These are phyloP conservation scores for Myioborus melanocephalus DNA, from an alignment of 2,797 vertebrate species.

Conservation along the genomic window DNA sequence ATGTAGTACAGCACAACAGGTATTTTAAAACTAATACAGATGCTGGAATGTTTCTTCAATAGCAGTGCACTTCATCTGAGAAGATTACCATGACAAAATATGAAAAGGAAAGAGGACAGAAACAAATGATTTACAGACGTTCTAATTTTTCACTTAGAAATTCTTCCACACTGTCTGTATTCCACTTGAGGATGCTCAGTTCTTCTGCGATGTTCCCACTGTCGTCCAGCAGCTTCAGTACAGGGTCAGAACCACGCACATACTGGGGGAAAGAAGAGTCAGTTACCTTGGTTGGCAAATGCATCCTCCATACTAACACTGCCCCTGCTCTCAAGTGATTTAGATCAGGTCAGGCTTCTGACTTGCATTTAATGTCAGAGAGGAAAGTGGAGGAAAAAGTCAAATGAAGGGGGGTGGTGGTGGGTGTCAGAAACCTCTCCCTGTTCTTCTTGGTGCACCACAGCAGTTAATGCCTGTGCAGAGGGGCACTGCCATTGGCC, in stretches of 20 bases:
- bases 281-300: background rate
- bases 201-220: slow-evolving; percentile 98
- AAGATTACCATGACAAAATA: slow-evolving; percentile 51
- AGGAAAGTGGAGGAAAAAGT: background rate
- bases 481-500: background rate
- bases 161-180: slow-evolving; percentile 98
- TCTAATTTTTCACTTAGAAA: slow-evolving; percentile 96
- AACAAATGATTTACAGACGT: slow-evolving; percentile 79
- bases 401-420: background rate
- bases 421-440: background rate
- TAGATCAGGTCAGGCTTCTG: background rate
- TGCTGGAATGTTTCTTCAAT: slow-evolving; percentile 44
- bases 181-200: slow-evolving; percentile 99
- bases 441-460: background rate
- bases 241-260: slow-evolving; percentile 95
- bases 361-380: background rate
- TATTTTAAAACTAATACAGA: slow-evolving; percentile 31
- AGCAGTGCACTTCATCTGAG: slow-evolving; percentile 23
- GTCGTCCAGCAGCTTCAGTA: slow-evolving; percentile 97
- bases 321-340: background rate
- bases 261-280: slow-evolving; percentile 76
- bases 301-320: background rate
- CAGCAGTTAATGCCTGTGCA: background rate
- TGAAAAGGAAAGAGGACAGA: background rate
- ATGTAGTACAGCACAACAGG: slow-evolving; percentile 29